Base-by-base conservation (phyloP, 2,888 invertebrate genomes). In the Meganola albula region DNA sequence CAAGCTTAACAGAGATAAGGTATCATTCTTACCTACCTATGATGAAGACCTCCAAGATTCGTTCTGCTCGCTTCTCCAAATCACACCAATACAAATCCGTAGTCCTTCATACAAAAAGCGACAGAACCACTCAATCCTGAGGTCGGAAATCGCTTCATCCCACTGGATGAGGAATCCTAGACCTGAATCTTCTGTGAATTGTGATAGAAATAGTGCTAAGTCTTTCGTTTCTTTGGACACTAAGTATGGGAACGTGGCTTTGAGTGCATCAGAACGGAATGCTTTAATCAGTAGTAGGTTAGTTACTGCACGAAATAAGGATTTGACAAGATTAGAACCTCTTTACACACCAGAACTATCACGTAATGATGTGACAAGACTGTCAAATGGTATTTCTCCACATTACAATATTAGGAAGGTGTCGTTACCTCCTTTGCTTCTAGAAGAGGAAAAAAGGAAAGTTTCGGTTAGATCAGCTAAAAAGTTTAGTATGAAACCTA, bases 151-250 rank as follows among this genome's bases (percentile, higher is more conserved):
- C 9, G 80, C 80, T 1, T 87, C 86, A 0, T 87, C 85, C 0
- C 60, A 70, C n/a, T 87, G 87, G 87, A 80, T 83, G 78, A 67
- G 73, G 31, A 69, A 63, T 25, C 63, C 67, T 0, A 64, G 83
- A 38, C 83, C 85, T 0, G 85, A 86, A 31, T 84, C 84, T 0
- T 76, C 84, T 1, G 43, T 72, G 2, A 74, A 77, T 54, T 74
- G 66, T 63, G 83, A 76, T 53, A 74, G 85, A 48, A 79, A 75
- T 57, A 85, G 85, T 64, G 85, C 85, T 40, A 85, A 84, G 48
- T 84, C 84, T 16, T 83, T 78, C 49, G 75, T 78, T 40, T 85
- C 84, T 12, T 58, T 84, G 34, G 84, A 83, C 34, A 68, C 74
- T 31, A 75, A 68, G 34, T 75, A 64, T 38, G 58, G 61, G 10